phyloP scores from a whole-genome alignment of 2,888 invertebrate genomes.

The Aricia artaxerxes region DNA sequence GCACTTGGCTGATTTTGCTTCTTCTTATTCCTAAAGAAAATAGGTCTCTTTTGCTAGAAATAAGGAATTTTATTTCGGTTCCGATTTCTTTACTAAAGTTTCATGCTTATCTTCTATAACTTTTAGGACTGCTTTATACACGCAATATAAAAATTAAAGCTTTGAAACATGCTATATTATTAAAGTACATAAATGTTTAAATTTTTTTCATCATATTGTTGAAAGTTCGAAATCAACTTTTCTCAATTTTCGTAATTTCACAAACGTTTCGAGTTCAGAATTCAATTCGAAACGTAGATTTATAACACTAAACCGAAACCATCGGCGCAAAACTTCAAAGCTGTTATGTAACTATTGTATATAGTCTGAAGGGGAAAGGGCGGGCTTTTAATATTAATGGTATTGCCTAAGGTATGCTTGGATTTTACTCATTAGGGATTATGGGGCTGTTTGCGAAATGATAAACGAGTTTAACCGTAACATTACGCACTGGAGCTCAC shows the following conservation, averaged over 20 bases:
- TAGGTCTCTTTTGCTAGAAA: too few relatives aligned
- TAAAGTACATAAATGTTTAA: too few relatives aligned
- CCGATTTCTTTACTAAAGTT: too few relatives aligned
- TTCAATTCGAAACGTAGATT: slow-evolving; percentile 2
- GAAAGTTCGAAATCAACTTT: too few relatives aligned
- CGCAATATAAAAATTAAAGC: too few relatives aligned
- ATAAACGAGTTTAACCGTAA: slow-evolving; percentile 69
- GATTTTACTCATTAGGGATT: slow-evolving; percentile 79
- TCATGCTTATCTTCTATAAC: too few relatives aligned
- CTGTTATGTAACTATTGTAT: slow-evolving; percentile 33
- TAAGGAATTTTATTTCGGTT: too few relatives aligned
- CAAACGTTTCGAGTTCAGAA: not conserved
- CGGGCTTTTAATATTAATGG: slow-evolving; percentile 72
- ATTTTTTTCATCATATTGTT: too few relatives aligned
- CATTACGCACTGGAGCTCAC: slow-evolving; percentile 57
- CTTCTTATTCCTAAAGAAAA: too few relatives aligned
- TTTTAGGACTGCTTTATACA: too few relatives aligned
- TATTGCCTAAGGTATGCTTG: slow-evolving; percentile 74
- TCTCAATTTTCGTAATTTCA: not conserved
- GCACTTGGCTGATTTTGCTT: too few relatives aligned
- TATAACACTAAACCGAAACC: slow-evolving; percentile 16
- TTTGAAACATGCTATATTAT: too few relatives aligned
- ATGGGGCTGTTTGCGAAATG: slow-evolving; percentile 73
- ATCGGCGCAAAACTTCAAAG: slow-evolving; percentile 22
- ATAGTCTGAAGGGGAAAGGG: slow-evolving; percentile 52